phyloP scores from a whole-genome alignment of 1,140 invertebrate genomes.

The Orchesella cincta region DNA sequence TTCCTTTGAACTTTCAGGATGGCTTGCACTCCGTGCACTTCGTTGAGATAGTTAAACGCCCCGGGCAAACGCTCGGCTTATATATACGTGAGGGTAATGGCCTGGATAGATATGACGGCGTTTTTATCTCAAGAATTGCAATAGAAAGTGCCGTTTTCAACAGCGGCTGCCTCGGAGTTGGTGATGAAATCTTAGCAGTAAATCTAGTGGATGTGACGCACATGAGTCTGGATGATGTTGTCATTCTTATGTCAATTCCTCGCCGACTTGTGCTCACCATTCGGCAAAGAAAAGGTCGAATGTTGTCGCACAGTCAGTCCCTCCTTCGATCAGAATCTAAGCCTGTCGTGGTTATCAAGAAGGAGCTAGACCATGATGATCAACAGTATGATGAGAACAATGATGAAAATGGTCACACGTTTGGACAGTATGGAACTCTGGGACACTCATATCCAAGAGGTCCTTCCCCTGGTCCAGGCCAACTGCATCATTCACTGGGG shows the following conservation, averaged over 20 bases:
- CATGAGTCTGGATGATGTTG: constrained; percentile 83
- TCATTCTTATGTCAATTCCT: constrained; percentile 99
- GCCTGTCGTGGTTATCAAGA: constrained; percentile 90
- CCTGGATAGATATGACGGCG: constrained; percentile 86
- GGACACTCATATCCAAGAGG: constrained; percentile 23
- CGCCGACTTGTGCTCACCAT: constrained; percentile 89
- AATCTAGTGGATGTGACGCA: constrained; percentile 95
- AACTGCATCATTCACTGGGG: constrained; percentile 66
- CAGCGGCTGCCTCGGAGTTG: constrained; percentile 92
- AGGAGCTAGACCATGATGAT: constrained; percentile 79
- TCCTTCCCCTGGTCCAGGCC: neutral
- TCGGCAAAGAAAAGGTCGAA: constrained; percentile 62
- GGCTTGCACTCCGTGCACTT: constrained; percentile 82
- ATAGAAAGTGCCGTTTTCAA: constrained; percentile 94
- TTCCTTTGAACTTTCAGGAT: too few relatives aligned
- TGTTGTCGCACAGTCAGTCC: constrained; percentile 8
- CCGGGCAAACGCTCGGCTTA: constrained; percentile 95
- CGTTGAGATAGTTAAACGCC: constrained; percentile 98
- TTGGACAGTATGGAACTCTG: constrained; percentile 37
- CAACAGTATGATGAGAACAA: constrained; percentile 63
- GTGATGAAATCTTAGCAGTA: constrained; percentile 97
- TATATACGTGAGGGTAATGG: constrained; percentile 98
- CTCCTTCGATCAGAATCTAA: constrained; percentile 73
- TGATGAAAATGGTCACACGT: constrained; percentile 44
- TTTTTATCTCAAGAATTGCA: constrained; percentile 97